These are phyloP conservation scores for Malurus splendens DNA, from an alignment of 2,797 vertebrate species.

Conservation along the genomic window DNA sequence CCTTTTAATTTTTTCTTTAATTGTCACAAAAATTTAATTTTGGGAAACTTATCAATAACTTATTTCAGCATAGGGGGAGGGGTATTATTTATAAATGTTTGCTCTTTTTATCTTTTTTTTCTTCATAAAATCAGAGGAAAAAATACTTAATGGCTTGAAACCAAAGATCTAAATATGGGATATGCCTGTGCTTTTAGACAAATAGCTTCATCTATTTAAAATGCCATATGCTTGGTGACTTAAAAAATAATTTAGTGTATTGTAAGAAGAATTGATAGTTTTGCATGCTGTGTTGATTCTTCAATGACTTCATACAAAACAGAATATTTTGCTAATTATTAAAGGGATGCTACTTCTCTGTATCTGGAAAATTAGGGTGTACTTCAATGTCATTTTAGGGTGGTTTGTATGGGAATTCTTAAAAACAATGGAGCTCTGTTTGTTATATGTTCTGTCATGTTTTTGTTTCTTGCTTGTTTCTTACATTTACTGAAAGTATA, in stretches of 20 bases:
- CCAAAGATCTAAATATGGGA: neutral
- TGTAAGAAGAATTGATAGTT: neutral
- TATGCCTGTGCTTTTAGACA: neutral
- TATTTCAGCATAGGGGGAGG: neutral
- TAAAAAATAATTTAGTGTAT: neutral
- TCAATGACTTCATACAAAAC: neutral
- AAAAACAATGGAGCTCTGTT: neutral
- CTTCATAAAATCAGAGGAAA: neutral
- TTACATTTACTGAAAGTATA: neutral
- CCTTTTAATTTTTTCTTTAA: neutral
- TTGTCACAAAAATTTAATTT: neutral
- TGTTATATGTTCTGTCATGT: neutral
- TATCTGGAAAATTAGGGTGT: neutral
- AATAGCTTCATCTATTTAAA: neutral
- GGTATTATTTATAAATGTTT: neutral
- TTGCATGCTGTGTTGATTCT: neutral
- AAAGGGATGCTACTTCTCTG: neutral
- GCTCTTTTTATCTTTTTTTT: neutral
- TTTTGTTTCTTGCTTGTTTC: neutral
- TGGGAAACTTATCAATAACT: neutral
- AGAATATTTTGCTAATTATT: neutral
- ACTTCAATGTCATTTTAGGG: slow-evolving; percentile 22
- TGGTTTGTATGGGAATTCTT: neutral
- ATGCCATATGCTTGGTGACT: neutral
- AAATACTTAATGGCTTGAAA: neutral